Conservation (phyloP, 2,888 invertebrate species). For the Harpalus rubripes region DNA sequence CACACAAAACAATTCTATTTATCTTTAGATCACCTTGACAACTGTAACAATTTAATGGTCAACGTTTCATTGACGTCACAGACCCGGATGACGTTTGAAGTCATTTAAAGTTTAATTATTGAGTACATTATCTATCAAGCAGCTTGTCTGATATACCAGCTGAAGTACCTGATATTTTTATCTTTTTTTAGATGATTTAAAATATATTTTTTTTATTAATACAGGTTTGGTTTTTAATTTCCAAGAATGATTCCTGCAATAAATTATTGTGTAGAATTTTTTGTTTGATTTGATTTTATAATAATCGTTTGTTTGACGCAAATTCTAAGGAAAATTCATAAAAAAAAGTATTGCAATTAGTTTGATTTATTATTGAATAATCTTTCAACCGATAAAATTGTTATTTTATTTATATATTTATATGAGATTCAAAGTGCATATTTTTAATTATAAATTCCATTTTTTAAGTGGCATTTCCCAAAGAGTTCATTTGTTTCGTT, state of each 20-base stretch:
- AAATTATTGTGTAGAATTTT: not conserved
- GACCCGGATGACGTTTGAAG: not conserved
- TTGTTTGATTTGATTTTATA: slow-evolving; percentile 7
- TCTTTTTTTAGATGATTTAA: not conserved
- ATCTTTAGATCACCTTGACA: slow-evolving; percentile 29
- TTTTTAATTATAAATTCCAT: too few relatives aligned
- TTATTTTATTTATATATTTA: not conserved
- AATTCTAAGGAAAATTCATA: not conserved
- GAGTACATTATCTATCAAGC: slow-evolving; percentile 30
- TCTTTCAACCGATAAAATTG: not conserved
- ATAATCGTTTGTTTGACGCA: slow-evolving; percentile 22
- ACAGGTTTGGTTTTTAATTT: not conserved
- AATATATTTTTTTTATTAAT: not conserved
- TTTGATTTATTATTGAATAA: not conserved
- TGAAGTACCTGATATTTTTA: not conserved
- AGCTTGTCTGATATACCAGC: not conserved
- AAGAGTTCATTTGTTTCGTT: too few relatives aligned
- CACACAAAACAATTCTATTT: slow-evolving; percentile 6
- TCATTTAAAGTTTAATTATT: slow-evolving; percentile 35
- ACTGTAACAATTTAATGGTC: slow-evolving; percentile 30
- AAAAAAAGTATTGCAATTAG: not conserved
- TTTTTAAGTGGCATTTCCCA: too few relatives aligned
- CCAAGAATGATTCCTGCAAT: not conserved
- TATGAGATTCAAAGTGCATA: too few relatives aligned
- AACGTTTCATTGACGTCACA: slow-evolving; percentile 45